These are phyloP conservation scores for Serilophus lunatus DNA, from an alignment of 2,113 vertebrate genomes.

Conservation along the genomic window DNA sequence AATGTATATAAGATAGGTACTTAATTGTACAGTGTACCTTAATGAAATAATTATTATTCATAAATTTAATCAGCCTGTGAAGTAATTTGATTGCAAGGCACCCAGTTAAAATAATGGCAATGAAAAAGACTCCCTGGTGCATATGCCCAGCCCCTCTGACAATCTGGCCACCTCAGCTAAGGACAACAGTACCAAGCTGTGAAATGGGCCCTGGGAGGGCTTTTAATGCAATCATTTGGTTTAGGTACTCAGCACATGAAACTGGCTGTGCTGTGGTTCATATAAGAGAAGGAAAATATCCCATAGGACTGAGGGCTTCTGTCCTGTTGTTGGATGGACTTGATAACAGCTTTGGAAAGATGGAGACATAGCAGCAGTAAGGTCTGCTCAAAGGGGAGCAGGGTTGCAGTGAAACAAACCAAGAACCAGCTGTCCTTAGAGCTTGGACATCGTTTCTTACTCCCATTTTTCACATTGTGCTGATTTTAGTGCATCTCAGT, in stretches of 20 bases:
- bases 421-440: neutral
- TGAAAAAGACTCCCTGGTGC: neutral
- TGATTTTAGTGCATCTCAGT: neutral
- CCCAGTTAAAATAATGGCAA: neutral
- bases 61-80: neutral
- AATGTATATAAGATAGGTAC: neutral
- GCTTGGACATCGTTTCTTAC: neutral
- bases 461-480: neutral
- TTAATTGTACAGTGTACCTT: neutral
- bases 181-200: neutral
- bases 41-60: slow-evolving; percentile 20
- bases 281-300: neutral
- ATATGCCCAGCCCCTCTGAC: neutral
- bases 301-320: neutral
- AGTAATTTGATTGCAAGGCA: neutral
- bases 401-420: neutral
- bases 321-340: neutral
- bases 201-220: neutral
- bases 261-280: neutral
- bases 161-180: neutral
- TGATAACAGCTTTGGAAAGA: neutral
- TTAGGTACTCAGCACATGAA: neutral
- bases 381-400: neutral
- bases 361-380: neutral
- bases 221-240: neutral